These are phyloP conservation scores for Origma solitaria DNA, from an alignment of 2,113 vertebrate species.

Conservation along the genomic window DNA sequence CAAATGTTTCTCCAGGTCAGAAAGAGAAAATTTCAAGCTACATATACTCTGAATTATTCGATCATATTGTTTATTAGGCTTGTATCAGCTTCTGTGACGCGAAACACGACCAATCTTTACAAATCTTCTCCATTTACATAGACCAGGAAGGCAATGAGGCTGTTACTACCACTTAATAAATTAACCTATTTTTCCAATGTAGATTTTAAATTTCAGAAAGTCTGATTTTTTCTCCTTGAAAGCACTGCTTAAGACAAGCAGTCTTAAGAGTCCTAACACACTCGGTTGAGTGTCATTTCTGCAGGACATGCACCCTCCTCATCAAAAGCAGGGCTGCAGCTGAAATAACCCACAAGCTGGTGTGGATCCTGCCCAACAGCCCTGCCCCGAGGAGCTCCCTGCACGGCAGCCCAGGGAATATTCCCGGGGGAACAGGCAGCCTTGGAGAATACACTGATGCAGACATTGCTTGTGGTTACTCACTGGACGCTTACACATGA, in stretches of 20 bases:
- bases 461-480: background rate
- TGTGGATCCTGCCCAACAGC: background rate
- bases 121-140: background rate
- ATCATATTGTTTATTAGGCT: background rate
- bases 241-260: background rate
- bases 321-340: background rate
- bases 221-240: background rate
- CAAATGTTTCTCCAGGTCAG: background rate
- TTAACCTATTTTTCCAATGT: background rate
- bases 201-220: background rate
- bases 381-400: background rate
- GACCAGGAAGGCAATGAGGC: background rate
- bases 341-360: background rate
- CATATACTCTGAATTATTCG: background rate
- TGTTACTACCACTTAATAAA: background rate
- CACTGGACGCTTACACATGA: background rate
- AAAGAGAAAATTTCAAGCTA: background rate
- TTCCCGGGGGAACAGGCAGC: background rate
- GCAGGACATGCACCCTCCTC: background rate
- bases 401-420: background rate
- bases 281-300: background rate
- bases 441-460: background rate
- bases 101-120: background rate
- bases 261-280: background rate
- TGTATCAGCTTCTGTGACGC: background rate